Conservation (phyloP, 2,797 vertebrate species). For the Erethizon dorsatum region DNA sequence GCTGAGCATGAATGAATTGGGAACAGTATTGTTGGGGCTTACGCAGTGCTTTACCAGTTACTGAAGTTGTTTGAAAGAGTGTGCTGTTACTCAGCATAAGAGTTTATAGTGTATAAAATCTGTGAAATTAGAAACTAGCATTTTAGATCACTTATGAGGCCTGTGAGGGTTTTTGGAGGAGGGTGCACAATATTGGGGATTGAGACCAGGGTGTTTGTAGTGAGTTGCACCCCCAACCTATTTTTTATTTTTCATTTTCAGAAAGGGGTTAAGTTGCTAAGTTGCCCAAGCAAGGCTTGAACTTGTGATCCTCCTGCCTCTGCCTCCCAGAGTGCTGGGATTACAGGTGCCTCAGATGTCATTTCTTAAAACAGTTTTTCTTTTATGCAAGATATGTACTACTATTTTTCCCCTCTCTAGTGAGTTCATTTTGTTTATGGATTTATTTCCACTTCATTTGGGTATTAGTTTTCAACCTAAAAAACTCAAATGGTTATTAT, state of each 20-base stretch:
- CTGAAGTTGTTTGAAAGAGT: background rate
- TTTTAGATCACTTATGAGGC: background rate
- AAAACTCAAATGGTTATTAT: background rate
- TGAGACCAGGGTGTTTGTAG: background rate
- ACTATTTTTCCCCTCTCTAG: background rate
- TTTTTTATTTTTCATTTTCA: background rate
- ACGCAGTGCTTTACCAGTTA: background rate
- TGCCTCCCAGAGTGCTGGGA: background rate
- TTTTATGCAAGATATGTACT: background rate
- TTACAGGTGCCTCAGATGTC: background rate
- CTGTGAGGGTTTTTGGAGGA: background rate
- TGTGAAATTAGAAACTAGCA: background rate
- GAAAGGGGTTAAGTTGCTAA: background rate
- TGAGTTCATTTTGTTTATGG: background rate
- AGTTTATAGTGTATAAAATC: background rate
- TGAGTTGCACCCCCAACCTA: background rate
- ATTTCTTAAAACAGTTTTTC: background rate
- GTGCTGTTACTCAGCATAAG: background rate
- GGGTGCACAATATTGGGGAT: background rate
- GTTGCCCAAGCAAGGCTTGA: background rate
- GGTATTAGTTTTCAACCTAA: slow-evolving; percentile 35
- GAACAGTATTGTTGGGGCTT: background rate
- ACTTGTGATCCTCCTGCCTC: background rate
- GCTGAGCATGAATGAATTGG: background rate
- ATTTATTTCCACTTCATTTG: slow-evolving; percentile 43